Base-by-base conservation (phyloP, 1,140 invertebrate genomes). In the Neotoxoptera formosana region DNA sequence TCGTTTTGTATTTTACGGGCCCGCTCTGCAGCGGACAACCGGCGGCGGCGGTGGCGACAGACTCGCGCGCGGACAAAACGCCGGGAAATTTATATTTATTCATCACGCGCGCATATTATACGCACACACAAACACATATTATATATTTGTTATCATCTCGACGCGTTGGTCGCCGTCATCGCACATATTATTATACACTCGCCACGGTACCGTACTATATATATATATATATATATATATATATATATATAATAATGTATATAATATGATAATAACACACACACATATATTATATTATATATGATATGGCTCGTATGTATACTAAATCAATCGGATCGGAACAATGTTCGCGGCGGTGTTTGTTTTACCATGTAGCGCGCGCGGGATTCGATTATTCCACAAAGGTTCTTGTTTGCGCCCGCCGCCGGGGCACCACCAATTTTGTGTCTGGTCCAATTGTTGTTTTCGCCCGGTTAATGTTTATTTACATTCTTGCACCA, bases 401-500 rank as follows among this genome's bases (percentile, higher is more conserved):
- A 92, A 92, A 92, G 91, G 91, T 92, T 91, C 90, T 91, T 67
- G 90, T 91, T 90, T 90, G 90, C 41, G 47, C 51, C 91, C 91
- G 47, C 51, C 51, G 89, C 51, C 34, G n/a, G 48, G 36, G 53
- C 51, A 47, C 84, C 48, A 47, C 90, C 90, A 47, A 83, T 91
- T 91, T 91, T 83, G 91, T 67, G 90, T 91, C 53, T 76, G 90
- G 36, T 76, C 91, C 91, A 83, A 92, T 81, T 92, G 67, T 91
- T 76, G 67, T 91, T 91, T 41, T 91, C 60, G 53, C 41, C 67
- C 90, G 67, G 41, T 91, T 51, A 51, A 92, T 83, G 91, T 92
- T 92, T 92, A 92, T 92, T 92, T 92, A 92, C 91, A 92, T 92
- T 92, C 91, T 92, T 51, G 91, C n/a, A n/a, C 90, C 86, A 36